Conservation (phyloP, 1,140 invertebrate species). For the Drosophila funebris region DNA sequence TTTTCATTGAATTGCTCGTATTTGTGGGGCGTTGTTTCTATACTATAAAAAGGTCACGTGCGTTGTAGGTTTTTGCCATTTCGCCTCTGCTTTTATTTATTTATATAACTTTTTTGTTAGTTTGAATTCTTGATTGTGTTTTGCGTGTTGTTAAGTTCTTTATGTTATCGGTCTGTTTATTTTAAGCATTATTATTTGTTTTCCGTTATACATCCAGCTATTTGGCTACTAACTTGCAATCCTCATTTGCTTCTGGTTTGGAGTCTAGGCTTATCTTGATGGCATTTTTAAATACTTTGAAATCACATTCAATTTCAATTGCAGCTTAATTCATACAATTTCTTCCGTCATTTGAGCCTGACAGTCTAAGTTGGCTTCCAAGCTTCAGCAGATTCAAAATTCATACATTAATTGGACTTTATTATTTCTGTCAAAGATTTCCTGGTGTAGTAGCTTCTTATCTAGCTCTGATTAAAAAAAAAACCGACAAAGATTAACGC, state of each 20-base stretch:
- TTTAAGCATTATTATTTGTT: slow-evolving; percentile 13
- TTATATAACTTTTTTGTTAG: slow-evolving; percentile 1
- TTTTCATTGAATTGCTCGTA: slow-evolving; percentile 24
- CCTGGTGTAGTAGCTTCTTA: too few species aligned
- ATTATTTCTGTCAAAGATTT: too few species aligned
- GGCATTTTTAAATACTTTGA: not conserved
- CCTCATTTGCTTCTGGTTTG: slow-evolving; percentile 12
- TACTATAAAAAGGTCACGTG: slow-evolving; percentile 28
- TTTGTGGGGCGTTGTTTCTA: slow-evolving; percentile 30
- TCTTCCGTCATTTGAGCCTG: too few species aligned
- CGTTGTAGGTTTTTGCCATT: slow-evolving; percentile 24
- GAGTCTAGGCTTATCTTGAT: not conserved
- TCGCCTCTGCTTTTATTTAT: slow-evolving; percentile 31
- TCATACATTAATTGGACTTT: too few species aligned
- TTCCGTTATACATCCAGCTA: slow-evolving; percentile 15
- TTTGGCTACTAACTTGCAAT: slow-evolving; percentile 25
- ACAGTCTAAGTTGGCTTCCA: too few species aligned
- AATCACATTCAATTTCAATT: too few species aligned
- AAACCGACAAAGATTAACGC: too few species aligned
- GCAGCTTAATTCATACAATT: too few species aligned
- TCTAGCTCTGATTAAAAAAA: too few species aligned
- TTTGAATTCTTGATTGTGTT: slow-evolving; percentile 4
- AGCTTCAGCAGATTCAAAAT: too few species aligned
- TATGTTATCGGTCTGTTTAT: slow-evolving; percentile 31
- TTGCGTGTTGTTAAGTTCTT: slow-evolving; percentile 31